A percentile compares a stretch with the other conserved stretches of the same genome.
Conservation (phyloP, 1,140 invertebrate genomes). For the Leptopilina boulardi region DNA sequence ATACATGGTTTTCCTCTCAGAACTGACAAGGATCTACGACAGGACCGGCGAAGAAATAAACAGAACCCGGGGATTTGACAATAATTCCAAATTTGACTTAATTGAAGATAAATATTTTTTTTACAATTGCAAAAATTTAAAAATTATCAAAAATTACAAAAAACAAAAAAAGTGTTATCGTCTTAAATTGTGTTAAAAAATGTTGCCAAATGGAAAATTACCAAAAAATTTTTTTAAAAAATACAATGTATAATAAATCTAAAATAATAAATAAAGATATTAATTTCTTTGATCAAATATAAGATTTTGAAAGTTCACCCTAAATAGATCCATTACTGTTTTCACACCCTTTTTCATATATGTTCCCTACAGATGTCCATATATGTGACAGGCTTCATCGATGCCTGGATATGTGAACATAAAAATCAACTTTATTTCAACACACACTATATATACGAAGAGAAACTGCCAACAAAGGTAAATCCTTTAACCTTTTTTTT, state of each 20-base stretch:
- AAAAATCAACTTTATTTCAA: conserved; percentile 76
- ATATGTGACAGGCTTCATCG: conserved; percentile 68
- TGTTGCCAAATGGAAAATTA: no score
- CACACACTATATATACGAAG: conserved; percentile 60
- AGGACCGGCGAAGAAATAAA: conserved; percentile 47
- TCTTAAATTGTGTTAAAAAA: no score
- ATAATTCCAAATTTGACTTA: no score
- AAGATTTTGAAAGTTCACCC: conserved; percentile 29
- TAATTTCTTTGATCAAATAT: background rate
- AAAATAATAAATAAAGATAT: background rate
- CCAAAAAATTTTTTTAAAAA: no score
- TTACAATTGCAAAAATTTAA: no score
- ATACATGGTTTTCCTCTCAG: conserved; percentile 74
- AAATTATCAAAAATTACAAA: background rate
- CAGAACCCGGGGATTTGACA: conserved; percentile 37
- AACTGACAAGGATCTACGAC: conserved; percentile 54
- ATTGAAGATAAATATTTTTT: no score
- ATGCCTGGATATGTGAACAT: conserved; percentile 73
- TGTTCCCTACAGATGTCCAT: conserved; percentile 63
- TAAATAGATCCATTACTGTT: conserved; percentile 53
- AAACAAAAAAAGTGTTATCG: no score
- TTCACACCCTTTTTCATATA: conserved; percentile 67
- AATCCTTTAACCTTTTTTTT: conserved; percentile 35
- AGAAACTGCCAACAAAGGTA: conserved; percentile 59
- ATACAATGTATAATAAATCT: background rate